phyloP scores from a whole-genome alignment of 2,888 invertebrate species.

The Galerucella pusilla region DNA sequence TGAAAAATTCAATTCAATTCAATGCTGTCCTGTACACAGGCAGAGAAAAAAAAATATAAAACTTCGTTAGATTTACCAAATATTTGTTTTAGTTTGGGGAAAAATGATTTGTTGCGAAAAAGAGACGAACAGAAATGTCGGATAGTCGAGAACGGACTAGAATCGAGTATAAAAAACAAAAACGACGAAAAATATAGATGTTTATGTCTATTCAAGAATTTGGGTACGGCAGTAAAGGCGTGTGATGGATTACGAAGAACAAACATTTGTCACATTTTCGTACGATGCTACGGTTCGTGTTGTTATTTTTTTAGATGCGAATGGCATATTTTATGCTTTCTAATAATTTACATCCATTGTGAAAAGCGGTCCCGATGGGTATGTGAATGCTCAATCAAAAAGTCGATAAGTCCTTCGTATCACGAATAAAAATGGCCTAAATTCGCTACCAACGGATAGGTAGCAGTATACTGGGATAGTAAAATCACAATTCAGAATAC shows the following conservation, averaged over 20 bases:
- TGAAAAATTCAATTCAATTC: too few species aligned
- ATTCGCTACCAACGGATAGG: too few species aligned
- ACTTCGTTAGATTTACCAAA: constrained; percentile 31
- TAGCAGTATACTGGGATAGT: too few species aligned
- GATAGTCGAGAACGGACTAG: constrained; percentile 19
- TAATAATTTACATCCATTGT: constrained; percentile 7
- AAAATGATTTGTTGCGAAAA: constrained; percentile 32
- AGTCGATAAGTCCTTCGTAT: not conserved
- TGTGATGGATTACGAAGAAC: constrained; percentile 23
- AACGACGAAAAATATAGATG: constrained; percentile 23
- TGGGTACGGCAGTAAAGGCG: constrained; percentile 18
- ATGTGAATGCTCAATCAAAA: not conserved
- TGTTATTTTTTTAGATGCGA: constrained; percentile 10
- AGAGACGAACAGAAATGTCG: constrained; percentile 34
- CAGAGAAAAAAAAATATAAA: constrained; percentile 10
- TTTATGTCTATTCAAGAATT: constrained; percentile 30
- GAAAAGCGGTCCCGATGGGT: constrained; percentile 9
- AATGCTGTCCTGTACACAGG: not conserved
- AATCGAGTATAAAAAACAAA: constrained; percentile 24
- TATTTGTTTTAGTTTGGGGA: constrained; percentile 33
- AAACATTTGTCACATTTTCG: constrained; percentile 18
- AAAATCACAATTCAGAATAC: too few species aligned
- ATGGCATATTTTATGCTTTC: constrained; percentile 9
- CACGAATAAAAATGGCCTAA: too few species aligned
- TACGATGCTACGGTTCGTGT: not conserved